Evolutionary conservation across 1,140 invertebrate species (phyloP).

Genomic region (Apis dorsata): DNA sequence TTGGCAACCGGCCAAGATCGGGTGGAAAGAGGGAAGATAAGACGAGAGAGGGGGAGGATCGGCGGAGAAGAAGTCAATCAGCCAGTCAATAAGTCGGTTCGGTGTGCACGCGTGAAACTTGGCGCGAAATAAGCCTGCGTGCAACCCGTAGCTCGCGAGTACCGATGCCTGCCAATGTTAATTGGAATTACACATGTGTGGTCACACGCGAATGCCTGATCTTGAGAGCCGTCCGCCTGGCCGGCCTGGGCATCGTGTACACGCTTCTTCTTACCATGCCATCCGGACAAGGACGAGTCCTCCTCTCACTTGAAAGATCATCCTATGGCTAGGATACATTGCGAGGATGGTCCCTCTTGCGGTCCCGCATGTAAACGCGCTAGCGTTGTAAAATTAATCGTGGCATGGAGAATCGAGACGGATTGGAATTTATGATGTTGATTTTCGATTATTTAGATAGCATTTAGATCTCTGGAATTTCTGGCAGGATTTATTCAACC

Average conservation of each 20-base stretch:
- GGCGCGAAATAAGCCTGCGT: conserved; percentile 54
- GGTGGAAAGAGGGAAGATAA: background rate
- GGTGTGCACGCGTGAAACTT: conserved; percentile 51
- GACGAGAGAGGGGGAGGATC: background rate
- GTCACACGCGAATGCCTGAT: conserved; percentile 62
- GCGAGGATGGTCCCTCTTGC: conserved; percentile 38
- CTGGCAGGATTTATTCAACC: too few relatives aligned
- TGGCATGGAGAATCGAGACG: background rate
- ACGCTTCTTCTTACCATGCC: conserved; percentile 38
- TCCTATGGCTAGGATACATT: conserved; percentile 51
- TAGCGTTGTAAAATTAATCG: conserved; percentile 3
- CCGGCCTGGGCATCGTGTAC: conserved; percentile 50
- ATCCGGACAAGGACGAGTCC: conserved; percentile 60
- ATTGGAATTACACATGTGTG: conserved; percentile 68
- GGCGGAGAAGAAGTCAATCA: conserved; percentile 57
- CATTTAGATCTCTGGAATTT: background rate
- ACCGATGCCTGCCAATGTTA: conserved; percentile 51
- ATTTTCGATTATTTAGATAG: background rate
- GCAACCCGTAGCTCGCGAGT: conserved; percentile 29
- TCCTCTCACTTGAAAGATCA: conserved; percentile 66
- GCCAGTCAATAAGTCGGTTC: conserved; percentile 45
- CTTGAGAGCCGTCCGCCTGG: conserved; percentile 49
- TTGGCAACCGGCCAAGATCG: background rate
- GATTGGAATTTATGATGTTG: background rate
- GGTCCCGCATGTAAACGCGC: background rate